Conservation (phyloP, 2,797 vertebrate species). For the Pangasius krempfi region DNA sequence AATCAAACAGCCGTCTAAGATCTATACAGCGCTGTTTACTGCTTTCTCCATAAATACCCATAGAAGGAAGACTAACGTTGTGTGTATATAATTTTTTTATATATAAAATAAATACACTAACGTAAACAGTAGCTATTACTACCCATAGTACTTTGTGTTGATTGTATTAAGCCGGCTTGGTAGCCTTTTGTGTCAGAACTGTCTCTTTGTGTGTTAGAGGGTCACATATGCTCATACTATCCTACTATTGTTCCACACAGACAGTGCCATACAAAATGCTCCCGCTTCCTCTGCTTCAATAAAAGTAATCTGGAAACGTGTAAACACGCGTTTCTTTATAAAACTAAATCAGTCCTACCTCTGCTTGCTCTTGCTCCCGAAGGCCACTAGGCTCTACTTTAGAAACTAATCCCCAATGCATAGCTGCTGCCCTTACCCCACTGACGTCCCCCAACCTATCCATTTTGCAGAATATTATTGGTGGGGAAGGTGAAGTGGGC, state of each 20-base stretch:
- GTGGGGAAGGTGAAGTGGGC: slow-evolving; percentile 10
- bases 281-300: background rate
- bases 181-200: slow-evolving; percentile 46
- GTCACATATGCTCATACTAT: background rate
- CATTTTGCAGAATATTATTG: slow-evolving; percentile 40
- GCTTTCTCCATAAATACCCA: background rate
- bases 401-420: slow-evolving; percentile 11
- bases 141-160: background rate
- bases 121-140: too few species aligned
- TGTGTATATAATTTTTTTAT: too few species aligned
- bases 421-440: slow-evolving; percentile 17
- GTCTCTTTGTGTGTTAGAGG: slow-evolving; percentile 57
- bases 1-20: background rate
- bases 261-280: background rate
- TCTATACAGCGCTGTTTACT: background rate
- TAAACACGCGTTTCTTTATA: slow-evolving; percentile 1
- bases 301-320: background rate
- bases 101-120: background rate
- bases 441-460: slow-evolving; percentile 19
- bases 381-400: slow-evolving; percentile 25
- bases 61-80: background rate
- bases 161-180: slow-evolving; percentile 32
- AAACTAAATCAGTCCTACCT: slow-evolving; percentile 48
- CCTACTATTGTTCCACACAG: background rate
- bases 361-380: slow-evolving; percentile 23